Evolutionary conservation across 37 sponge, comb jelly and placozoan species (phyloP), one percentile per base, ranked within the genome.

Genomic region (Beroe ovata): DNA sequence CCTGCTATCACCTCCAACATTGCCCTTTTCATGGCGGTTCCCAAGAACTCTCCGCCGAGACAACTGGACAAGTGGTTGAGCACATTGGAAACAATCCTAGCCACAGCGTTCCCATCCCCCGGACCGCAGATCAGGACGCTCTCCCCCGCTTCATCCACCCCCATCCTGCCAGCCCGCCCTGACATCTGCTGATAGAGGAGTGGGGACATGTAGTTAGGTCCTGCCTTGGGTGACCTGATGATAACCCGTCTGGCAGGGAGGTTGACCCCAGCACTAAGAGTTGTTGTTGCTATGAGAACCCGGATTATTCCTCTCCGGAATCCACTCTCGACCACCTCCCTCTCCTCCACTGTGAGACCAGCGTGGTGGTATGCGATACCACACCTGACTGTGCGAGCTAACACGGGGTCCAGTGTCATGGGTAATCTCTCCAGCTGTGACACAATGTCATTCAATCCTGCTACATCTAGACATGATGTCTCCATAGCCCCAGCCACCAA

Each of bases 311-410:
- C 69, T 30, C 89, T 71, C 34, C 99, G 90, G 69, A 95, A 99
- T 0, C 92, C 99, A 23, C 90, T 92, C 72, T 99, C 99, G 8
- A 99, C 60, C 42, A 99, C 93, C 71, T 94, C 96, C 89, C 99
- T 91, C 91, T 99, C 99, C n/a, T 99, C 95, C 39, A 94, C 60
- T 0, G 99, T 99, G 39, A 99, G 94, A 18, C 99, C 99, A 16
- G 99, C 99, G 89, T 99, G 99, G 41, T 99, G 99, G 91, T 96
- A 99, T 0, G 93, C 99, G 0, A 99, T 92, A 0, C 95, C 93
- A 61, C 72, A 4, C 4, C 95, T 91, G 23, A 99, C 41, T 0
- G 92, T 92, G 0, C 39, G 38, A 69, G 64, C 93, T 36, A 99
- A 72, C 20, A 91, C 90, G 18, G 92, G 93, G 90, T 99, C 99